Conservation (phyloP, 2,888 invertebrate genomes). For the Apodemia zela region DNA sequence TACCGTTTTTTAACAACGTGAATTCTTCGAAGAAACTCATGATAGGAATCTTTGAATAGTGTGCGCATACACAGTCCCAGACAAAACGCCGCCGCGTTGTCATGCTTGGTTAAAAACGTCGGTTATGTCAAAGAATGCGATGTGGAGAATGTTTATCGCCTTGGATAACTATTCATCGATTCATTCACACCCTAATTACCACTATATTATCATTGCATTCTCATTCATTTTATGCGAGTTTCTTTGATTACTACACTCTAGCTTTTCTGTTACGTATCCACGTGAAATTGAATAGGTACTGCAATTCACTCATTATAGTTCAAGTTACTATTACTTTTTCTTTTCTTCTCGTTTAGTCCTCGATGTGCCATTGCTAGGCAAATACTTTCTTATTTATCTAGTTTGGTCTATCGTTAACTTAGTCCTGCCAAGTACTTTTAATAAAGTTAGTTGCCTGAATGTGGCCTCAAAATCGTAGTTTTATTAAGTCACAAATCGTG, state of each 20-base stretch:
- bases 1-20: background rate
- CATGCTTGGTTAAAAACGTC: slow-evolving; percentile 8
- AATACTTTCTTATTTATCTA: too few species aligned
- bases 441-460: too few species aligned
- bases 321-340: background rate
- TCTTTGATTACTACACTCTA: background rate
- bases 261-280: background rate
- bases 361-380: too few species aligned
- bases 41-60: slow-evolving; percentile 1
- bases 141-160: background rate
- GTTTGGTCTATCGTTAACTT: too few species aligned
- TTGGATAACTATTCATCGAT: slow-evolving; percentile 11
- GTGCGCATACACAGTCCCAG: slow-evolving; percentile 1
- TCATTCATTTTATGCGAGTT: background rate
- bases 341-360: background rate
- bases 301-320: background rate
- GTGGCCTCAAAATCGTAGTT: too few species aligned
- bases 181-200: slow-evolving; percentile 14
- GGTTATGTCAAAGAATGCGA: slow-evolving; percentile 16
- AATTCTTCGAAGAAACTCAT: slow-evolving; percentile 1
- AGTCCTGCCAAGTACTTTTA: too few species aligned
- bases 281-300: background rate
- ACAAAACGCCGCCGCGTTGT: slow-evolving; percentile 11
- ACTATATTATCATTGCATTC: slow-evolving; percentile 4
- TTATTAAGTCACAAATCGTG: too few species aligned